phyloP scores from a whole-genome alignment of 2,113 vertebrate genomes.

The Ameiurus melas region DNA sequence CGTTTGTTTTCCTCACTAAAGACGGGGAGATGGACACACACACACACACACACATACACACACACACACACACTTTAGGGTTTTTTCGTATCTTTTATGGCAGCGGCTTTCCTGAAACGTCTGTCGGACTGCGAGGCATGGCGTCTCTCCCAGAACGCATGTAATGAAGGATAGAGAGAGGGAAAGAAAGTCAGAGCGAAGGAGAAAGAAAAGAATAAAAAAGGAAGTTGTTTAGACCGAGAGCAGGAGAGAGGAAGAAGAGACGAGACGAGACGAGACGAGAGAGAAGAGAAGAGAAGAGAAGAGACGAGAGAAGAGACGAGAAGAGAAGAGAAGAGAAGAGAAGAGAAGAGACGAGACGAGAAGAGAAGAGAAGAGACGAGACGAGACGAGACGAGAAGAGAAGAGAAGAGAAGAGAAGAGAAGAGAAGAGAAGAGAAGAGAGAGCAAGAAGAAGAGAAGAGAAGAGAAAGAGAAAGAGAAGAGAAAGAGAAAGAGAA shows the following conservation, averaged over 20 bases:
- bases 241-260: neutral
- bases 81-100: conserved; percentile 5
- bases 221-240: neutral
- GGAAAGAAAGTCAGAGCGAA: neutral
- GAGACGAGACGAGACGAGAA: neutral
- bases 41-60: conserved; percentile 56
- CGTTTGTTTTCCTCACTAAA: conserved; percentile 29
- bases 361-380: no score
- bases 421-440: no score
- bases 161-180: conserved; percentile 10
- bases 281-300: no score
- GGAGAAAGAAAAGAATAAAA: neutral
- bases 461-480: no score
- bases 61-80: conserved; percentile 28
- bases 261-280: neutral
- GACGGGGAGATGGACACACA: conserved; percentile 41
- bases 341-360: no score
- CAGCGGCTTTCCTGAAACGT: conserved; percentile 4
- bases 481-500: neutral
- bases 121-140: conserved; percentile 20
- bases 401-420: neutral
- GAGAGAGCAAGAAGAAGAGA: no score
- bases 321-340: no score
- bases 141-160: conserved; percentile 34
- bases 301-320: neutral